Conservation (phyloP, 2,113 vertebrate species). For the Chrysochloris asiatica region DNA sequence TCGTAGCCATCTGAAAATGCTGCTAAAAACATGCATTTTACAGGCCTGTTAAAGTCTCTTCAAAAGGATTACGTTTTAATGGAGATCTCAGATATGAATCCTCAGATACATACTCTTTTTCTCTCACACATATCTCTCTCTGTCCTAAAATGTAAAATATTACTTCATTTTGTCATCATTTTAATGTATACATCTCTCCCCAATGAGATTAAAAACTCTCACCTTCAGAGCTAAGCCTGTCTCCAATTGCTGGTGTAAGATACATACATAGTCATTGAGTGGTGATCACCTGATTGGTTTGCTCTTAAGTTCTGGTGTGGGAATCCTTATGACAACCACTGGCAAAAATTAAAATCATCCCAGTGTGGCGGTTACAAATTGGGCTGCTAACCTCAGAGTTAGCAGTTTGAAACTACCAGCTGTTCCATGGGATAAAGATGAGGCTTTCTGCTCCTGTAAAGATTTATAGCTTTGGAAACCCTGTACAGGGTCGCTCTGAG, state of each 20-base stretch:
- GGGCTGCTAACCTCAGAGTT: too few relatives aligned
- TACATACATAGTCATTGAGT: background rate
- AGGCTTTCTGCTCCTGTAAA: too few relatives aligned
- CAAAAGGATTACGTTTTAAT: constrained; percentile 37
- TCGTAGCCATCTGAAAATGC: constrained; percentile 10
- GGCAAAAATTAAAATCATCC: too few relatives aligned
- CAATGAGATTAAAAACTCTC: background rate
- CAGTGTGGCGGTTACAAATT: too few relatives aligned
- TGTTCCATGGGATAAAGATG: too few relatives aligned
- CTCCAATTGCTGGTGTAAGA: background rate
- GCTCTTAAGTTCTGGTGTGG: background rate
- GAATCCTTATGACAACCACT: background rate
- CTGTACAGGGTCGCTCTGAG: too few relatives aligned
- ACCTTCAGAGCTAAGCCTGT: background rate
- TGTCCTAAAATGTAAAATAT: constrained; percentile 31
- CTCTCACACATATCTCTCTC: too few relatives aligned
- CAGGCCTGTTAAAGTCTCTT: constrained; percentile 52
- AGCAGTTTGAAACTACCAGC: too few relatives aligned
- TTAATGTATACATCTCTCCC: background rate
- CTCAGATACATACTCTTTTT: background rate
- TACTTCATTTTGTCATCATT: background rate
- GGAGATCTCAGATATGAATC: background rate
- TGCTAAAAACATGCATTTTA: constrained; percentile 55
- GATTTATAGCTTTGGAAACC: too few relatives aligned
- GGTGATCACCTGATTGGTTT: background rate